Base-by-base conservation (phyloP, 2,113 vertebrate genomes). In the Crotalus horridus region DNA sequence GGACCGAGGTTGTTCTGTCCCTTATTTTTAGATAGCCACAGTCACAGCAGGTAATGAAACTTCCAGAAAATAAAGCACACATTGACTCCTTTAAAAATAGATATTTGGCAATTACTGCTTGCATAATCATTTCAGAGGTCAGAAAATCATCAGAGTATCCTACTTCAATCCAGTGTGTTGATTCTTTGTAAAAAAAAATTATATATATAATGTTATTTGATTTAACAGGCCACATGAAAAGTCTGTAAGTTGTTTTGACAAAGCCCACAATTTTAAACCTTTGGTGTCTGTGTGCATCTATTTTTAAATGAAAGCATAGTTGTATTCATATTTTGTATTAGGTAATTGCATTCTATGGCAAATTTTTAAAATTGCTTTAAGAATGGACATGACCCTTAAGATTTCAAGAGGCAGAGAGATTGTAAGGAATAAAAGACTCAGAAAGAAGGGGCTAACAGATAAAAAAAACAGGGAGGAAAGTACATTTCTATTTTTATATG, bases 71-170 rank as follows among this genome's bases (percentile, higher is more conserved):
- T 88, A 92, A 88, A 88, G 24, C 24, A 17, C 61, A 89, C 26
- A 4, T 39, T 87, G 54, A 69, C 21, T 92, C 64, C 53, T 90
- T 94, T 94, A 92, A 95, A 95, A 85, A 0, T 92, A 88, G 90
- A 89, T 88, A 87, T 43, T 29, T 90, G 91, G 54, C 43, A 55
- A 11, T 69, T 0, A 0, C 89, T 59, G 87, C 29, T 93, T 61
- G 81, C 61, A 88, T 95, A 94, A 94, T 95, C 95, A 95, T 92
- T 95, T 94, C 90, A 94, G 93, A 94, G 91, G 87, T 91, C 94
- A 95, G 93, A 33, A 94, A 95, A 96, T 55, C 90, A 85, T 90
- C 91, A 90, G 53, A 29, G 93, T 90, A 39, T 46, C 56, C 53
- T 89, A 74, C 54, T 89, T 85, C 46, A 2, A 0, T 64, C 56